These are phyloP conservation scores for Sminthurides aquaticus DNA, from an alignment of 2,888 invertebrate genomes.

Conservation along the genomic window DNA sequence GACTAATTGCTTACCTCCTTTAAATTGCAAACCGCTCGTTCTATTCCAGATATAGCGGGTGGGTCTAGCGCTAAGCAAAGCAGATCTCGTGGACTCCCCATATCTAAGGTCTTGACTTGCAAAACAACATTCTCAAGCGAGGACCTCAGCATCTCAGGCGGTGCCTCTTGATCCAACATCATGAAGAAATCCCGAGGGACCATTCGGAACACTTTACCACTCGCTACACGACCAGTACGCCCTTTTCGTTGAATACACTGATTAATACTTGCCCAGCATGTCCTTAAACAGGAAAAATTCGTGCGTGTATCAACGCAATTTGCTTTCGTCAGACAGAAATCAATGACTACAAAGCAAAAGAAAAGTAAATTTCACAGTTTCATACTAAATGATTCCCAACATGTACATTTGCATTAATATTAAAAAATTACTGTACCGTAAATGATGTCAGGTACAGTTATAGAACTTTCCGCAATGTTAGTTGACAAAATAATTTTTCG, in stretches of 20 bases:
- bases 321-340: slow-evolving; percentile 85
- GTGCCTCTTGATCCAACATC: slow-evolving; percentile 48
- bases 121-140: slow-evolving; percentile 76
- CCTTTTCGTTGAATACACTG: slow-evolving; percentile 86
- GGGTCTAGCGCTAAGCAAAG: slow-evolving; percentile 70
- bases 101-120: slow-evolving; percentile 69
- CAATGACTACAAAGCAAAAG: slow-evolving; percentile 62
- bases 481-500: slow-evolving; percentile 83
- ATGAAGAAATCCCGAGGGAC: slow-evolving; percentile 55
- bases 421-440: slow-evolving; percentile 55
- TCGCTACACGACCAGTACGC: slow-evolving; percentile 71
- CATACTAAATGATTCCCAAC: not conserved
- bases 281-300: slow-evolving; percentile 67
- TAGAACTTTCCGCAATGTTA: slow-evolving; percentile 86
- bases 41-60: slow-evolving; percentile 74
- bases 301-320: slow-evolving; percentile 66
- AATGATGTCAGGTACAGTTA: slow-evolving; percentile 79
- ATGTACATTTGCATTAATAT: slow-evolving; percentile 3
- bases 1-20: slow-evolving; percentile 74
- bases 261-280: slow-evolving; percentile 81
- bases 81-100: slow-evolving; percentile 71
- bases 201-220: slow-evolving; percentile 63
- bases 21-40: slow-evolving; percentile 67
- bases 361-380: not conserved
- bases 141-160: slow-evolving; percentile 70